Conservation (phyloP, 2,113 vertebrate species). For the Serinus canaria region DNA sequence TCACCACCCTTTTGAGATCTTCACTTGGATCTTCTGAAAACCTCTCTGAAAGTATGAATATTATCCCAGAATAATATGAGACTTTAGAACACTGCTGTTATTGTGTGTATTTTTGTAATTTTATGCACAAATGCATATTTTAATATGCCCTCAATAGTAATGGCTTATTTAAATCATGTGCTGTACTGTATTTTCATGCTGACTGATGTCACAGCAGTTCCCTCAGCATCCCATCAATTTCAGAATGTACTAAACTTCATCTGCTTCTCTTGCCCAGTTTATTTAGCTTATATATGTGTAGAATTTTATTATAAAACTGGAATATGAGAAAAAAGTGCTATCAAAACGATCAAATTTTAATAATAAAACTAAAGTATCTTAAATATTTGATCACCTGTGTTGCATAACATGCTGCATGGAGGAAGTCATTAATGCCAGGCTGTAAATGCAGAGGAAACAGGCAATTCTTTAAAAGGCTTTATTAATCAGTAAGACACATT, state of each 20-base stretch:
- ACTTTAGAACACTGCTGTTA: neutral
- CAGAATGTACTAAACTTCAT: neutral
- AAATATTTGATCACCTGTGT: neutral
- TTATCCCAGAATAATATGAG: neutral
- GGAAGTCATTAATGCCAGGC: neutral
- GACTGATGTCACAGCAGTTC: neutral
- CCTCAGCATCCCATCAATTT: neutral
- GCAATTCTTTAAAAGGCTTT: neutral
- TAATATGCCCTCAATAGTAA: neutral
- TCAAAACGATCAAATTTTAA: neutral
- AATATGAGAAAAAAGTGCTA: neutral
- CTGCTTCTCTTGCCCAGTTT: neutral
- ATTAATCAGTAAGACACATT: slow-evolving; percentile 5
- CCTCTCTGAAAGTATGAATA: neutral
- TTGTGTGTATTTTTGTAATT: neutral
- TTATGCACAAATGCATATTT: neutral
- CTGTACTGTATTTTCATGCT: neutral
- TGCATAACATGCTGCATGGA: neutral
- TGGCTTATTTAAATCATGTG: neutral
- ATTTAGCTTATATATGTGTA: neutral
- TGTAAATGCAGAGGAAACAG: neutral
- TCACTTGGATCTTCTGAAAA: neutral
- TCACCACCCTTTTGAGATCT: neutral
- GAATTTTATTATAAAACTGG: neutral
- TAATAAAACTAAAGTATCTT: neutral